Base-by-base conservation (phyloP, 2,888 invertebrate species). In the Oeneis ivallda region DNA sequence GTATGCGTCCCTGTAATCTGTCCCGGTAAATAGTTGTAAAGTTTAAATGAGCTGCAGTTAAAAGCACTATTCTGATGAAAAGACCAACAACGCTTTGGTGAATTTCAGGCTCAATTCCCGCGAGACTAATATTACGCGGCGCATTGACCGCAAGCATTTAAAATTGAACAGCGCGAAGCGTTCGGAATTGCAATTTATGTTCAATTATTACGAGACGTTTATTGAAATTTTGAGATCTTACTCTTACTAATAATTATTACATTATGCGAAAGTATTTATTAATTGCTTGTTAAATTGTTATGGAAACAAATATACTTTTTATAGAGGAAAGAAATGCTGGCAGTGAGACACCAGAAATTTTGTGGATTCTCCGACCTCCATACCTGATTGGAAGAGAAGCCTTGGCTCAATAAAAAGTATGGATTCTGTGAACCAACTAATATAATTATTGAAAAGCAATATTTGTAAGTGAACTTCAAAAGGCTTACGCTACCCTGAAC, bases 1-100 rank as follows among this genome's bases (percentile, higher is more conserved):
- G n/a, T n/a, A n/a, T n/a, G n/a, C n/a, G n/a, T n/a, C 84, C 87
- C 86, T 89, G 85, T 89, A 88, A 89, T 89, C 87, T 88, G 88
- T 86, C 86, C 80, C 74, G 74, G 76, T 80, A 82, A 87, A 83
- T 84, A 85, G 7, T 83, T 85, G 85, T 81, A 73, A 81, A 84
- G 88, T 86, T 87, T 87, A 88, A 86, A 87, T 89, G 87, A 85
- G 82, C 83, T 80, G 81, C 83, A 86, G 86, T 88, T 89, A 88
- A 87, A 88, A 87, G 86, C 86, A 79, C 81, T 84, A 83, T 84
- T 87, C 86, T 85, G 87, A 87, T 88, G 85, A 85, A 77, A 81
- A 82, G 82, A 75, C 81, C 77, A 89, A n/a, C n/a, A n/a, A 88
- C 41, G 54, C 54, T 56, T 56, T 56, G 19, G 9, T 11, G 54